Base-by-base conservation (phyloP, 2,113 vertebrate genomes). In the Salvelinus alpinus region DNA sequence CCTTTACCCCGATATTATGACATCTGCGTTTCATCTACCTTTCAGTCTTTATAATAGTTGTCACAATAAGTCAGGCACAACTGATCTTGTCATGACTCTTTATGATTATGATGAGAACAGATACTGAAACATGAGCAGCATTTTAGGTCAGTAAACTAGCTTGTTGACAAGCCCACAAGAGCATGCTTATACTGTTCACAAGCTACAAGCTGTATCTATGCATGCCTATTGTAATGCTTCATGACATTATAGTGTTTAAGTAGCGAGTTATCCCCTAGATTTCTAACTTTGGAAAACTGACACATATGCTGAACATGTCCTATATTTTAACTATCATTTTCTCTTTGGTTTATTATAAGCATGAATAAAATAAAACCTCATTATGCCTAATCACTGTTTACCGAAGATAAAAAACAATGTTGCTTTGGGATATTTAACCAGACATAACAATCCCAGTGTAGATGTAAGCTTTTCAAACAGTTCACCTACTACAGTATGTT, bases 351-450 rank as follows among this genome's bases (percentile, higher is more conserved):
- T 60, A 38, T 20, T 60, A 60, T 60, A 14, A 4, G 18, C 34
- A 60, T 60, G 1, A 69, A 44, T 69, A 44, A 69, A 44, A 69
- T 20, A 31, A 54, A 54, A 67, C 27, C 38, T 22, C 7, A 51
- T 66, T 51, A 66, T 54, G 24, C 38, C 24, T 4, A 65, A 29
- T 24, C 64, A 65, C 38, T 65, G 73, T 74, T 51, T 67, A 60
- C 27, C 25, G 2, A 29, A 38, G 38, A 38, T 38, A 44, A 16
- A 74, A 74, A 54, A 51, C 16, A 11, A 2, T 31, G 18, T 67
- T 66, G 67, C 22, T 51, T 18, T 27, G 71, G 22, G 62, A 74
- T 74, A 74, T 74, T 74, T 38, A 38, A 38, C 38, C 38, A 73
- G 18, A 74, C 25, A 74, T 66, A 31, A 64, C 54, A 54, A 38